These are phyloP conservation scores for Falco biarmicus DNA, from an alignment of 2,797 vertebrate species.

Conservation along the genomic window DNA sequence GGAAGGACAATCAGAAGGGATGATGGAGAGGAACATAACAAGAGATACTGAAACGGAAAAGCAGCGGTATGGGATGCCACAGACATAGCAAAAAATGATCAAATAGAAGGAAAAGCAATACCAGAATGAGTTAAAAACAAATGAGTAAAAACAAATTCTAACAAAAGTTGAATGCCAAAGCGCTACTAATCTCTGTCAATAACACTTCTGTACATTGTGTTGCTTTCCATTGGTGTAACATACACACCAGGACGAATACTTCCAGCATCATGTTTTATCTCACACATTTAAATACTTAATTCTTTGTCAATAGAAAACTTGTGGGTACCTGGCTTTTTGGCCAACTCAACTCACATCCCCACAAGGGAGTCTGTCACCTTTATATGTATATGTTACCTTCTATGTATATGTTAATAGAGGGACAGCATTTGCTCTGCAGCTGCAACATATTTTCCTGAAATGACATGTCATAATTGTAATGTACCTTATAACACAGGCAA, in stretches of 20 bases:
- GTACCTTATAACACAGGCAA: background rate
- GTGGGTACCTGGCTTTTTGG: background rate
- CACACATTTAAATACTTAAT: background rate
- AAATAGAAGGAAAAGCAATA: background rate
- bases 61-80: background rate
- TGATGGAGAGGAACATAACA: background rate
- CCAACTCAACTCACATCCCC: background rate
- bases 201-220: background rate
- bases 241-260: background rate
- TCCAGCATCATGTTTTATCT: background rate
- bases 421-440: background rate
- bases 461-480: background rate
- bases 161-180: background rate
- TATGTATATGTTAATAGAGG: background rate
- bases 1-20: background rate
- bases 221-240: background rate
- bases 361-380: background rate
- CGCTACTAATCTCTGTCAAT: background rate
- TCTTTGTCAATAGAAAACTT: background rate
- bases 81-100: background rate
- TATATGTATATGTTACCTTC: rapidly evolving
- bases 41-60: background rate
- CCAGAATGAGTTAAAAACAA: background rate
- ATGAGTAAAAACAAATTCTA: background rate
- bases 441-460: background rate